phyloP scores from a whole-genome alignment of 1,140 invertebrate species.

The Formica selysi region DNA sequence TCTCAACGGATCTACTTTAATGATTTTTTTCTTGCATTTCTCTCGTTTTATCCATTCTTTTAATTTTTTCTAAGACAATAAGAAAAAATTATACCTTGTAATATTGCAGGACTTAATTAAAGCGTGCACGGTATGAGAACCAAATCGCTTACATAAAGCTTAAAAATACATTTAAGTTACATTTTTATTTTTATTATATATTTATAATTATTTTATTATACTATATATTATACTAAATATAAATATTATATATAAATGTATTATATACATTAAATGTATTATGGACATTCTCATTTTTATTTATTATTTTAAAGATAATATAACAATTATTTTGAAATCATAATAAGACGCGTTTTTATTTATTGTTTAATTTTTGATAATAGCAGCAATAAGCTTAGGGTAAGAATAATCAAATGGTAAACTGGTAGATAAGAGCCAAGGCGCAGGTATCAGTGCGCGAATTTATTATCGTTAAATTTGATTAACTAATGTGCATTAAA shows the following conservation, averaged over 20 bases:
- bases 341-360: background rate
- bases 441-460: no score
- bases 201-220: conserved; percentile 9
- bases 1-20: conserved; percentile 24
- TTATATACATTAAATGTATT: no score
- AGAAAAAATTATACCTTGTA: background rate
- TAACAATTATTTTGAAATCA: background rate
- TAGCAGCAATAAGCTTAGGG: no score
- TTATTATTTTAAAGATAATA: background rate
- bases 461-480: no score
- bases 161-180: background rate
- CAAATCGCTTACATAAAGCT: background rate
- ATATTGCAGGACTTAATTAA: background rate
- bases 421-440: no score
- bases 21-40: conserved; percentile 54
- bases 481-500: no score
- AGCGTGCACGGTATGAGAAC: background rate
- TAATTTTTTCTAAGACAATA: background rate
- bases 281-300: background rate
- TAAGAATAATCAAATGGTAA: no score
- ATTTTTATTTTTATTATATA: background rate
- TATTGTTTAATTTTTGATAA: background rate
- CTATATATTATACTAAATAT: background rate
- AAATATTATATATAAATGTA: no score
- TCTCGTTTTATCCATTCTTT: background rate